A percentile compares a stretch with the other conserved stretches of the same genome.
Conservation (phyloP, 2,888 invertebrate genomes). For the Notodonta ziczac region DNA sequence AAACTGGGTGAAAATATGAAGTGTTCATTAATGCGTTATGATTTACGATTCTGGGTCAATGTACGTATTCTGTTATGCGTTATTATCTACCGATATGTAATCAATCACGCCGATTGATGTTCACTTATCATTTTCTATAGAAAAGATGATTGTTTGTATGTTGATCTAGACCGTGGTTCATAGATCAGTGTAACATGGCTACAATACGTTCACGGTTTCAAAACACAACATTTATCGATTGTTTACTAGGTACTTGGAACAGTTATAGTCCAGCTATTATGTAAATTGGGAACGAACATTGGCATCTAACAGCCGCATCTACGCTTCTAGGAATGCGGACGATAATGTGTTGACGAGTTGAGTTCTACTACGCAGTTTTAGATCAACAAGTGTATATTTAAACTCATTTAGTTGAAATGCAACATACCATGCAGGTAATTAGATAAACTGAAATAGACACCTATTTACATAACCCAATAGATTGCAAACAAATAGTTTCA, state of each 20-base stretch:
- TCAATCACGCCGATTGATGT: slow-evolving; percentile 22
- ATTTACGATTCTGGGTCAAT: slow-evolving; percentile 59
- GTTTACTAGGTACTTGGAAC: background rate
- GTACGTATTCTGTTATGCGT: slow-evolving; percentile 20
- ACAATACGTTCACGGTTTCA: too few species aligned
- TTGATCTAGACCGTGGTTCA: background rate
- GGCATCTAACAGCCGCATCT: background rate
- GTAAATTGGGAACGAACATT: background rate
- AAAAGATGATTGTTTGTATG: background rate
- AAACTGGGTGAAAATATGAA: slow-evolving; percentile 64
- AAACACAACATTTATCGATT: background rate
- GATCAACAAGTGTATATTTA: background rate
- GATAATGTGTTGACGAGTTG: slow-evolving; percentile 11
- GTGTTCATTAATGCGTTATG: slow-evolving; percentile 51
- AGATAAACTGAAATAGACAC: too few species aligned
- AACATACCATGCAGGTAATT: background rate
- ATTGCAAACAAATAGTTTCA: background rate
- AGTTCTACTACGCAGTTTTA: slow-evolving; percentile 1
- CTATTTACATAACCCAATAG: too few species aligned
- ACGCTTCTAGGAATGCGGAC: background rate
- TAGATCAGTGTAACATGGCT: background rate
- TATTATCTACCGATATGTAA: slow-evolving; percentile 23
- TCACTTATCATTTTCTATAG: background rate
- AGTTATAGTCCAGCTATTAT: background rate
- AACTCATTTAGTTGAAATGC: background rate